These are phyloP conservation scores for Portevinia maculata DNA, from an alignment of 2,888 invertebrate species.

Conservation along the genomic window DNA sequence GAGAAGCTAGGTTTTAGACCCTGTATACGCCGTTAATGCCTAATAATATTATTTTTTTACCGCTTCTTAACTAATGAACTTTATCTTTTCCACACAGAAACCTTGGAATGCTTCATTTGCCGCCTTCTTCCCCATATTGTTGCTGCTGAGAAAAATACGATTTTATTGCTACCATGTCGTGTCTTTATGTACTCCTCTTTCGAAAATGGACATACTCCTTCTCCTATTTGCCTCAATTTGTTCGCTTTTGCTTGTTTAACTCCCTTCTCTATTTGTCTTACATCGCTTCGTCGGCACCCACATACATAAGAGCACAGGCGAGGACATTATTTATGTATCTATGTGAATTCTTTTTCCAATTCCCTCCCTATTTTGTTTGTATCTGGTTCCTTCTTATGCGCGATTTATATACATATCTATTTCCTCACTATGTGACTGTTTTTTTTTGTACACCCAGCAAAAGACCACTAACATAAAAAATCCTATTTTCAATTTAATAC, in stretches of 20 bases:
- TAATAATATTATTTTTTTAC: slow-evolving; percentile 25
- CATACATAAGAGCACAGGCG: neutral
- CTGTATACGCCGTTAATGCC: too few relatives aligned
- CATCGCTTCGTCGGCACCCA: slow-evolving; percentile 33
- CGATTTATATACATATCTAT: slow-evolving; percentile 6
- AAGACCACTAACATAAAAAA: slow-evolving; percentile 40
- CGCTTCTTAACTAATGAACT: slow-evolving; percentile 30
- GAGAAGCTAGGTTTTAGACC: too few relatives aligned
- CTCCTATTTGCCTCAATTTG: slow-evolving; percentile 23
- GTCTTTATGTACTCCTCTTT: slow-evolving; percentile 34
- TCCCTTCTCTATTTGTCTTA: slow-evolving; percentile 8
- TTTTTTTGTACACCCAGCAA: slow-evolving; percentile 9
- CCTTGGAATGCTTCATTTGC: slow-evolving; percentile 1
- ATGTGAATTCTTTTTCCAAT: slow-evolving; percentile 17
- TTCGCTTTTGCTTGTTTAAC: slow-evolving; percentile 6
- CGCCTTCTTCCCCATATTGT: slow-evolving; percentile 11
- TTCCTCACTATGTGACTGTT: neutral
- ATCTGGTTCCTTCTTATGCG: slow-evolving; percentile 7
- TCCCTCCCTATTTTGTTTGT: neutral
- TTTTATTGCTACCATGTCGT: slow-evolving; percentile 62
- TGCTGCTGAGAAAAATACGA: slow-evolving; percentile 24
- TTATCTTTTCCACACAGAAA: slow-evolving; percentile 20
- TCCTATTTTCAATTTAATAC: slow-evolving; percentile 65
- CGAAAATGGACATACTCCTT: slow-evolving; percentile 33
- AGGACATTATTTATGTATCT: slow-evolving; percentile 48